Evolutionary conservation across 2,888 invertebrate species (phyloP), one percentile per base, ranked within the genome.

Genomic region (Erannis defoliaria): DNA sequence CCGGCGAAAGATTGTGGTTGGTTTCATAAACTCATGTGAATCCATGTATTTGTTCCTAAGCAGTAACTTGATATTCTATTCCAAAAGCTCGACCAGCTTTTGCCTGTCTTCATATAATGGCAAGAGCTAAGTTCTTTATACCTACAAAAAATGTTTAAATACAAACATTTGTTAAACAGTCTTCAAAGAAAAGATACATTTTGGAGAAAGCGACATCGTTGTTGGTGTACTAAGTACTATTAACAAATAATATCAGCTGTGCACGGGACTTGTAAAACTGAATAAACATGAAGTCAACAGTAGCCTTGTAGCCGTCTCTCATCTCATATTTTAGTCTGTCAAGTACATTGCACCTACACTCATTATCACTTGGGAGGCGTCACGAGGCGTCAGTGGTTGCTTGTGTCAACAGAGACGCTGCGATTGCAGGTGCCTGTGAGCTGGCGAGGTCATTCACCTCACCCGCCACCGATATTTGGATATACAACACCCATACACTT

Each of bases 351-450:
- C 80, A 83, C 82, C 80, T 80, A 78, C 77, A 80, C 76, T 86
- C 80, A 90, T 88, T 90, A 90, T 90, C 89, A 88, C 85, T 85
- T 80, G 74, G 79, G 80, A 77, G 61, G 75, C 83, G 85, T 86
- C 85, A 85, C 82, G 75, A 66, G 67, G 60, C 62, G 74, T 73
- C 76, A 72, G 71, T 76, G 75, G 83, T 83, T 84, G 81, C 80
- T 85, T 89, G 78, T 89, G 88, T 90, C 88, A 90, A 90, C 86
- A 89, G 80, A 80, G 81, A 75, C 83, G 81, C 85, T 82, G 82
- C 87, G 88, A 89, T 87, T 89, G 90, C 91, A 91, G 91, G 92
- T 91, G 86, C 84, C 87, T 83, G 75, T 73, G 66, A 72, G 64
- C 64, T 66, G 70, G 72, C 67, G 77, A 80, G 90, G 87, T 89